Evolutionary conservation across 2,113 vertebrate genomes (phyloP), one percentile per base, ranked within the genome.

Genomic region (Nerophis lumbriciformis): DNA sequence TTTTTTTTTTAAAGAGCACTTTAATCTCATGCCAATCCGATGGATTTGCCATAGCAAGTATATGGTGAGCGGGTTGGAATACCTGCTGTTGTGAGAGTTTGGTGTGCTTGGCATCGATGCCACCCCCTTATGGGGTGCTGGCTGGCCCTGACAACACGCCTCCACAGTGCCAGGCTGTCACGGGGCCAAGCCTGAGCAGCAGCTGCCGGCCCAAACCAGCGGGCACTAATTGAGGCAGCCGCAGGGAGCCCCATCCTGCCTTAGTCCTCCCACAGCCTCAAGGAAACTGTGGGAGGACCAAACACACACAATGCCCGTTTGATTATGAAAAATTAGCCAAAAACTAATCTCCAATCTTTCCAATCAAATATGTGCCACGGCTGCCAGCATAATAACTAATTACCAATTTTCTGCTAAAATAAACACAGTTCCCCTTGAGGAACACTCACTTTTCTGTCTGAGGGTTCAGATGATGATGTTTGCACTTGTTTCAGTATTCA

Each of bases 301-400:
- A 75, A 68, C 66, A 61, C 59, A 66, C 61, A 73, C 78, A 84
- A 77, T 75, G 63, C 72, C 69, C 56, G 54, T 78, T 85, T 87
- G 84, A 90, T 87, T 82, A 88, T 76, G 78, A 80, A 75, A 73
- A 83, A 87, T 77, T 78, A 73, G 78, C 85, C 89, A 88, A 82
- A 80, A 84, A 66, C 74, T 84, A 84, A 87, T 87, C 81, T 73
- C 66, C 72, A 72, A 78, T 85, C 80, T 82, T 79, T 88, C 81
- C 69, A 82, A 82, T 84, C 78, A 88, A 85, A 84, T 68, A 79
- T 72, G 68, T 65, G 76, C 76, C 51, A 64, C 53, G 53, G n/a
- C 69, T 78, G 82, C 82, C 84, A 90, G 48, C 71, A 50, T 70
- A 71, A 81, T 76, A 76, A 81, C 79, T 56, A 77, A 82, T 79